Base-by-base conservation (phyloP, 1,140 invertebrate species). In the Pseudoatta argentina region DNA sequence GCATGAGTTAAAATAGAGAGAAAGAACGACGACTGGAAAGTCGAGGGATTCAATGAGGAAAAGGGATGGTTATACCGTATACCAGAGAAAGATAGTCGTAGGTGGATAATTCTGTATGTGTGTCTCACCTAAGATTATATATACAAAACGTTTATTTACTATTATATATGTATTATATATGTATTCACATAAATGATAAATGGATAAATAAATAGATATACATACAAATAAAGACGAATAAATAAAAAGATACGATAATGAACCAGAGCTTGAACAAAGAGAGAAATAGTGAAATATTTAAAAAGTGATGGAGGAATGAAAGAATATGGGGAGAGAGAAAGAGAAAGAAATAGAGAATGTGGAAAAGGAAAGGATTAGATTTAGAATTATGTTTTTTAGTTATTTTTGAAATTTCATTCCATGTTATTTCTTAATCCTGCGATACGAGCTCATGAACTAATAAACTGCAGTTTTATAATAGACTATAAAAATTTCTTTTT, bases 1-100 rank as follows among this genome's bases (percentile, higher is more conserved):
- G 91, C 91, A 92, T 93, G 92, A 92, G 89, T 92, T 92, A 88
- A 87, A 93, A 91, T 91, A 93, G 88, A 88, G 86, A 86, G 85
- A 86, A 88, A 71, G 86, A 87, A 69, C 27, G 39, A 64, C 21
- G 63, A 18, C 34, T 81, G 86, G 69, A 53, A 72, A 79, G 24
- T 53, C 44, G 44, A 82, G 59, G 51, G 57, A 57, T 44, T 77
- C 55, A 87, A 77, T 76, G 39, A 63, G 34, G 16, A 30, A 59
- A 59, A 51, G 53, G 53, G 24, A 76, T 21, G 21, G 30, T 48
- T 34, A 34, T 34, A 61, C 5, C 2, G 4, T 3, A 14, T 5
- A 6, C n/a, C 27, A 12, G 34, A 5, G 12, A 73, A 63, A 78
- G 59, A 85, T 21, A 6, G 64, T 61, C 86, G 77, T 64, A 55